phyloP scores from a whole-genome alignment of 2,888 invertebrate genomes.

The Adineta ricciae region DNA sequence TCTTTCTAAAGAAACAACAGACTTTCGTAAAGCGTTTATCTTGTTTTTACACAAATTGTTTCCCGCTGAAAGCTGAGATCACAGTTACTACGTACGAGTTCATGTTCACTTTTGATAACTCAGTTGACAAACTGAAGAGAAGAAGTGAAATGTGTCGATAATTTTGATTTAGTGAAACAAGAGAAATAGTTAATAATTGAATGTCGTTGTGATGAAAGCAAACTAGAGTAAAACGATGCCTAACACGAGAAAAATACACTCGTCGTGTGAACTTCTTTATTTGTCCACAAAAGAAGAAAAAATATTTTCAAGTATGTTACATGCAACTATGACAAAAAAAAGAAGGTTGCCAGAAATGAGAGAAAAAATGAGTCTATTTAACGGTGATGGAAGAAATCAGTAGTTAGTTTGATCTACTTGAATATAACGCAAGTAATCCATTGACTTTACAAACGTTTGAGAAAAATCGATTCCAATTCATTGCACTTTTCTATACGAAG shows the following conservation, averaged over 20 bases:
- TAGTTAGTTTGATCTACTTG: too few species aligned
- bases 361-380: not conserved
- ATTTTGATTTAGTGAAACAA: not conserved
- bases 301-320: too few species aligned
- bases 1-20: not conserved
- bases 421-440: too few species aligned
- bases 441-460: too few species aligned
- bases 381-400: not conserved
- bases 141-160: not conserved
- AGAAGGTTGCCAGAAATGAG: not conserved
- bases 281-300: not conserved
- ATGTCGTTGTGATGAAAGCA: not conserved
- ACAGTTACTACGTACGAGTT: not conserved
- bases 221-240: not conserved
- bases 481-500: too few species aligned
- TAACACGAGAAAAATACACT: not conserved
- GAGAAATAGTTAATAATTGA: not conserved
- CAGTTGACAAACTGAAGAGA: not conserved
- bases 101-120: not conserved
- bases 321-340: not conserved
- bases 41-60: too few species aligned
- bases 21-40: too few species aligned
- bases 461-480: too few species aligned
- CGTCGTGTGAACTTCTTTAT: not conserved
- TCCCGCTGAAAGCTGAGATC: too few species aligned